Conservation (phyloP, 1,140 invertebrate genomes). For the Drepana arcuata region DNA sequence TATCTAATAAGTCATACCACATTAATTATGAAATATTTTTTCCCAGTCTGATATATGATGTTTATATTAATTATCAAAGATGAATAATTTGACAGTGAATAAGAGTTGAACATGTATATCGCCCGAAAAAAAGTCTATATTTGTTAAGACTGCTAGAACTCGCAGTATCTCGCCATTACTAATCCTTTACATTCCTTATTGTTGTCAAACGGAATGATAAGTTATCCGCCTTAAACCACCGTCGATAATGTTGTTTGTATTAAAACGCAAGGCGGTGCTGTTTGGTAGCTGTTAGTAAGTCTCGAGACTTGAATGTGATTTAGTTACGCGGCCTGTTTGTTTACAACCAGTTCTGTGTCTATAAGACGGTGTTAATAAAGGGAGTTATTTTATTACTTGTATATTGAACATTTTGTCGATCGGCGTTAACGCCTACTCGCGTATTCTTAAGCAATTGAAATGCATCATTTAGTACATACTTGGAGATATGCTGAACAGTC, state of each 20-base stretch:
- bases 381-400: conserved; percentile 10
- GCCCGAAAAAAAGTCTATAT: too few relatives aligned
- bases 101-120: too few relatives aligned
- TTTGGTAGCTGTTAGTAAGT: neutral
- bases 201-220: conserved; percentile 1
- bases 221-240: conserved; percentile 5
- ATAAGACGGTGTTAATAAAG: conserved; percentile 15
- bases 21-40: too few relatives aligned
- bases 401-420: too few relatives aligned
- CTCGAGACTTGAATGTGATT: conserved; percentile 8
- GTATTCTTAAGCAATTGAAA: too few relatives aligned
- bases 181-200: conserved; percentile 10
- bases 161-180: neutral
- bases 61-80: too few relatives aligned
- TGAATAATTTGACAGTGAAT: too few relatives aligned
- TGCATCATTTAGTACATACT: too few relatives aligned
- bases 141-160: conserved; percentile 1
- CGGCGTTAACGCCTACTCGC: too few relatives aligned
- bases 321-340: conserved; percentile 13
- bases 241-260: conserved; percentile 2
- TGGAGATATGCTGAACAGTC: too few relatives aligned
- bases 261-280: neutral
- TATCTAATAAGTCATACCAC: too few relatives aligned
- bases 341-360: conserved; percentile 16
- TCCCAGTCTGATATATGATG: too few relatives aligned